Conservation (phyloP, 2,113 vertebrate genomes). For the Gopherus flavomarginatus region DNA sequence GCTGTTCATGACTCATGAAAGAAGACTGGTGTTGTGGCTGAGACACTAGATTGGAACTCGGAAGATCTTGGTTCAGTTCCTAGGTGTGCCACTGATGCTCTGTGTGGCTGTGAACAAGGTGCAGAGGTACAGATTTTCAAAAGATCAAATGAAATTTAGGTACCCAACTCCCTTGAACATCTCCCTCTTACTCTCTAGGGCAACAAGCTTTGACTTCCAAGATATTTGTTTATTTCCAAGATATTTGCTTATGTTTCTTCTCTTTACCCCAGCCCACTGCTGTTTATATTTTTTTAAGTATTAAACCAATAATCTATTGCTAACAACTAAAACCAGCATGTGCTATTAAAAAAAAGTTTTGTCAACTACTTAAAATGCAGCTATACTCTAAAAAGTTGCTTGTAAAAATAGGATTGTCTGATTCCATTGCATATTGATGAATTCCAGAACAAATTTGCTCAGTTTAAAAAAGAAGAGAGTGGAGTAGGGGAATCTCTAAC, state of each 20-base stretch:
- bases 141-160: neutral
- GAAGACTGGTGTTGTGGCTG: neutral
- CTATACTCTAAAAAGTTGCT: neutral
- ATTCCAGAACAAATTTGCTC: neutral
- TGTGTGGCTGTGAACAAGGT: neutral
- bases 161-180: neutral
- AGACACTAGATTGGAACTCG: neutral
- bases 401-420: neutral
- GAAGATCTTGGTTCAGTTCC: neutral
- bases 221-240: neutral
- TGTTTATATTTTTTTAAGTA: neutral
- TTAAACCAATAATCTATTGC: neutral
- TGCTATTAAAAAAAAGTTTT: neutral
- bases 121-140: neutral
- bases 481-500: neutral
- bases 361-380: neutral
- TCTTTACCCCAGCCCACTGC: neutral
- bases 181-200: neutral
- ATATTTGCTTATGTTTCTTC: neutral
- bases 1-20: neutral
- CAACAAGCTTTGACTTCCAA: neutral
- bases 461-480: neutral
- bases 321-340: neutral
- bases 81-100: neutral
- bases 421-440: neutral